Evolutionary conservation across 2,113 vertebrate genomes (phyloP), one percentile per base, ranked within the genome.

Genomic region (Ophthalmolycus amberensis): DNA sequence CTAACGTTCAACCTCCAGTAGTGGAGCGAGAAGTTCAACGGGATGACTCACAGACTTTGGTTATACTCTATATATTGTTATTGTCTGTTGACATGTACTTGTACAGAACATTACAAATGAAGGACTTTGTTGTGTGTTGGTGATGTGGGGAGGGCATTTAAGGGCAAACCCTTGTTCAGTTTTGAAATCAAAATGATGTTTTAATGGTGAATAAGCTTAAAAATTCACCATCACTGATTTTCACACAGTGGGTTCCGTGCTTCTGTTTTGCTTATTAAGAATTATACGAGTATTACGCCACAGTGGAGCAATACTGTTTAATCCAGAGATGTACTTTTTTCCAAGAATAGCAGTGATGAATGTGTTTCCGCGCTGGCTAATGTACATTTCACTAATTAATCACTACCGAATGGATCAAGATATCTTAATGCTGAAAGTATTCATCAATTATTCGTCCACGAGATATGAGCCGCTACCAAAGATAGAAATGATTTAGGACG

Each of bases 1-100:
- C 94, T 99, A 3, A 96, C 96, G 0, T 94, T 99, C 22, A 96
- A 96, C 75, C 86, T 99, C 66, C 95, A 96, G 88, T 98, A 95
- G 96, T 40, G 34, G 18, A 37, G 22, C 14, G 1, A 64, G 82
- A 34, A 11, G 60, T 14, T 32, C 29, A 37, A 2, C 9, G 2
- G 70, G 60, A 42, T 25, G 64, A 68, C 65, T 74, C 79, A 75
- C 2, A 73, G 83, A 77, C 80, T 85, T 59, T 80, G 52, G 22
- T 73, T 78, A 2, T 38, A 52, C 68, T 68, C 63, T 9, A 73
- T n/a, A 48, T 68, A 2, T 40, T 48, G 25, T 82, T 20, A 52
- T 8, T 15, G 62, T 12, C 62, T 62, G n/a, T 32, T 64, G 71
- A 59, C 2, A 6, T 69, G 63, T 79, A 50, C 72, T 72, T 3